These are phyloP conservation scores for Eristalinus aeneus DNA, from an alignment of 2,888 invertebrate species.

Conservation along the genomic window DNA sequence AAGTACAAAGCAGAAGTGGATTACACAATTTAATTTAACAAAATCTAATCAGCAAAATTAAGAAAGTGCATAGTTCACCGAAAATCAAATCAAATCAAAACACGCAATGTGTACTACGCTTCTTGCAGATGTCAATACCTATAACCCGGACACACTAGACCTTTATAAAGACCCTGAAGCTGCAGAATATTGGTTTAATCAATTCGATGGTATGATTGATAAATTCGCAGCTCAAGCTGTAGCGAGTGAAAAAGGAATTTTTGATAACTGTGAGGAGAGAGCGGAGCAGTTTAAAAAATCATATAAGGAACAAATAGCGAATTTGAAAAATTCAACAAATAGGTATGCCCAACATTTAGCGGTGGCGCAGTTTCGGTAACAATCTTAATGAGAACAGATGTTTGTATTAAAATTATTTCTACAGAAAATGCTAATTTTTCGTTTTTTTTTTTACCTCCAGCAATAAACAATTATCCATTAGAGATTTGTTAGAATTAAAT, in stretches of 20 bases:
- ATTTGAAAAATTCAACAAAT: conserved; percentile 73
- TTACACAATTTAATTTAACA: conserved; percentile 25
- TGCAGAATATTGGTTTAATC: conserved; percentile 94
- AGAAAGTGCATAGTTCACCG: background rate
- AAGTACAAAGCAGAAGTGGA: conserved; percentile 52
- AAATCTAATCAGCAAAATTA: background rate
- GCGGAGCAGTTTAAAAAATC: conserved; percentile 91
- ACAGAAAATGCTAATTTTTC: background rate
- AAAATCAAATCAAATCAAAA: conserved; percentile 76
- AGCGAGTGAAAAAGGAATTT: conserved; percentile 85
- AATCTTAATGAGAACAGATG: background rate
- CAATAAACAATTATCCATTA: conserved; percentile 92
- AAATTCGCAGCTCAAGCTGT: conserved; percentile 93
- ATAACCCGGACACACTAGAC: conserved; percentile 96
- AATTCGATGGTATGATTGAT: conserved; percentile 92
- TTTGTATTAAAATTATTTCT: no score
- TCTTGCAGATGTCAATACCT: conserved; percentile 88
- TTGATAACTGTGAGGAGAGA: conserved; percentile 82
- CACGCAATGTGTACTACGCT: conserved; percentile 85
- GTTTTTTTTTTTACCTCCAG: conserved; percentile 74
- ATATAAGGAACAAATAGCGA: conserved; percentile 88
- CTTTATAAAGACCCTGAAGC: conserved; percentile 92
- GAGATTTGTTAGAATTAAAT: conserved; percentile 94
- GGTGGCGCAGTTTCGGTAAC: no score
- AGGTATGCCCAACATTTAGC: no score